Evolutionary conservation across 2,888 invertebrate genomes (phyloP).

Genomic region (Uropetala carovei): DNA sequence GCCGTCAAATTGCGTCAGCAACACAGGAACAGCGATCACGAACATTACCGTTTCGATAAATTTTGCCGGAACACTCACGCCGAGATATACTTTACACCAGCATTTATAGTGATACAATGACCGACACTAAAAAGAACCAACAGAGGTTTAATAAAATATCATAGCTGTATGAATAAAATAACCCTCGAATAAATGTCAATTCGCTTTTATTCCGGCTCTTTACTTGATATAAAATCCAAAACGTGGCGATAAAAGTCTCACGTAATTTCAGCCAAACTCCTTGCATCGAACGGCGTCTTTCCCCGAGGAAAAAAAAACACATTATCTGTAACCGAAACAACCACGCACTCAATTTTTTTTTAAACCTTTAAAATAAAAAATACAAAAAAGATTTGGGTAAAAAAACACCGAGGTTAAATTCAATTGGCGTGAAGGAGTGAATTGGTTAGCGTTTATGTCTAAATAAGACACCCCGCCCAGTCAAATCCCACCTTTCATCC

Average conservation of each 20-base stretch:
- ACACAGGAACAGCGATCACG: no score
- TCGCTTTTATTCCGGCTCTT: not conserved
- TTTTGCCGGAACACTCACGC: no score
- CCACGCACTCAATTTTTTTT: conserved; percentile 7
- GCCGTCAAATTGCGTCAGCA: no score
- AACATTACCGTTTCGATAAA: no score
- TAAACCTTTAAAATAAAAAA: not conserved
- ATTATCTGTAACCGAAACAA: not conserved
- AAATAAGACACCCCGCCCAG: conserved; percentile 11
- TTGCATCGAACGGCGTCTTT: not conserved
- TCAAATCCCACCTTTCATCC: not conserved
- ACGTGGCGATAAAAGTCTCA: conserved; percentile 6
- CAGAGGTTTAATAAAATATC: not conserved
- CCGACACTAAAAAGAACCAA: not conserved
- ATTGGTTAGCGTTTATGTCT: conserved; percentile 6
- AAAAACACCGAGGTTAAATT: not conserved
- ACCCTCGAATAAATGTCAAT: conserved; percentile 7
- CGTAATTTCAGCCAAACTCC: not conserved
- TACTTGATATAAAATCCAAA: conserved; percentile 13
- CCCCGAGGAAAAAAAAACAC: not conserved
- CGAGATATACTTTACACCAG: no score
- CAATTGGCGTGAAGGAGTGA: conserved; percentile 19
- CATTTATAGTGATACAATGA: no score
- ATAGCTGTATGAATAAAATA: not conserved
- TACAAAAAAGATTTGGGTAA: not conserved